phyloP scores from a whole-genome alignment of 2,888 invertebrate genomes.

The Amphipoea oculea region DNA sequence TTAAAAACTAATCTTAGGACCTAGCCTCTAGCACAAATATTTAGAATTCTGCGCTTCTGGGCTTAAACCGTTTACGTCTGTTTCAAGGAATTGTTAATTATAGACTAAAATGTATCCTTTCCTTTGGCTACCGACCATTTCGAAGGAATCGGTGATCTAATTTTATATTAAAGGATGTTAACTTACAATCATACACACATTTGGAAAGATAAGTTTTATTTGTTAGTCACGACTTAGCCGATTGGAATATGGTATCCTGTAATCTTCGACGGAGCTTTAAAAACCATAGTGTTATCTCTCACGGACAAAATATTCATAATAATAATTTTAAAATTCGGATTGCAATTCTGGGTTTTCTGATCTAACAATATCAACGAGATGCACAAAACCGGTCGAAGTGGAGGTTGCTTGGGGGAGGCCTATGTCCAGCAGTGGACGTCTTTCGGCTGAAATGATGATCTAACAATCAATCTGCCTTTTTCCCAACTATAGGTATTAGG shows the following conservation, averaged over 20 bases:
- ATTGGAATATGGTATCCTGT: slow-evolving; percentile 25
- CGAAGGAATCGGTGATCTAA: slow-evolving; percentile 39
- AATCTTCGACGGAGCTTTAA: slow-evolving; percentile 21
- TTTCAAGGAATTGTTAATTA: slow-evolving; percentile 68
- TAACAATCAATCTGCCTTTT: neutral
- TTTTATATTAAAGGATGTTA: slow-evolving; percentile 34
- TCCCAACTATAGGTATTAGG: no score
- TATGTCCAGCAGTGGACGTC: no score
- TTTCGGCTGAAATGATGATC: no score
- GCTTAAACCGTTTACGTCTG: slow-evolving; percentile 60
- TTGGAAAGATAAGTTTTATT: slow-evolving; percentile 39
- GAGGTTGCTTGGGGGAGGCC: no score
- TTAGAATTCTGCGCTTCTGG: slow-evolving; percentile 63
- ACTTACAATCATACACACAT: slow-evolving; percentile 57
- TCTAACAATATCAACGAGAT: neutral
- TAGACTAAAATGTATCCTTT: slow-evolving; percentile 48
- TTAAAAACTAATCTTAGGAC: slow-evolving; percentile 23
- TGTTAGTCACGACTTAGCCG: slow-evolving; percentile 51
- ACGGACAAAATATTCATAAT: neutral
- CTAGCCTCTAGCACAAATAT: slow-evolving; percentile 66
- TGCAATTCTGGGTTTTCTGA: neutral
- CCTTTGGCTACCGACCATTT: slow-evolving; percentile 59
- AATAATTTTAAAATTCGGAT: neutral
- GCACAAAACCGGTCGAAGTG: no score
- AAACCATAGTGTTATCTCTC: neutral